These are phyloP conservation scores for Apoda limacodes DNA, from an alignment of 2,888 invertebrate genomes.

Conservation along the genomic window DNA sequence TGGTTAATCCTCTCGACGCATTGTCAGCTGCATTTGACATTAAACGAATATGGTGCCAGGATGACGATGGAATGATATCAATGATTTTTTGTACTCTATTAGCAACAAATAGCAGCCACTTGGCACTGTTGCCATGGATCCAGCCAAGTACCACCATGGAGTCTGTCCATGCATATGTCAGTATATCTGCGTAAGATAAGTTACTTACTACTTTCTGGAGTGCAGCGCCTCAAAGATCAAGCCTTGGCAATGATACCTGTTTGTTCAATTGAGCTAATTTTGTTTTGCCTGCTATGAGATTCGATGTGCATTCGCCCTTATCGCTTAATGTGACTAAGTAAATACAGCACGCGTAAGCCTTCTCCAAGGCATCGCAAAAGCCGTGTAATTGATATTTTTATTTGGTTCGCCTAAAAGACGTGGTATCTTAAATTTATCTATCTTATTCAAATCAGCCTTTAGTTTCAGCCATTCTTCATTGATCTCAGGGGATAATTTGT, in stretches of 20 bases:
- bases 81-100: too few species aligned
- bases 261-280: conserved; percentile 1
- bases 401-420: conserved; percentile 3
- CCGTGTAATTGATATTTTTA: too few species aligned
- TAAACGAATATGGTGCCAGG: too few species aligned
- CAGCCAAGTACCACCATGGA: too few species aligned
- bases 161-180: conserved; percentile 5
- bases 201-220: conserved; percentile 4
- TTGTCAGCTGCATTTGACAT: conserved; percentile 2
- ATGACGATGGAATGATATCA: too few species aligned
- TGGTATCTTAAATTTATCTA: conserved; percentile 2
- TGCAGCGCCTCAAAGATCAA: conserved; percentile 3
- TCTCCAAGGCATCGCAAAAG: too few species aligned
- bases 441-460: conserved; percentile 3
- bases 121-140: too few species aligned
- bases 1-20: neutral
- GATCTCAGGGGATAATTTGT: too few species aligned
- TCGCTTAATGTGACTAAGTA: too few species aligned
- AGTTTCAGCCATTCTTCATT: conserved; percentile 1
- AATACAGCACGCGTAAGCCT: too few species aligned
- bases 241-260: conserved; percentile 7
- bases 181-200: neutral
- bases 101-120: too few species aligned
- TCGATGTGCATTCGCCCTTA: conserved; percentile 1
- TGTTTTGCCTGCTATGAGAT: too few species aligned